Conservation (phyloP, 2,888 invertebrate genomes). For the Rapana venosa region DNA sequence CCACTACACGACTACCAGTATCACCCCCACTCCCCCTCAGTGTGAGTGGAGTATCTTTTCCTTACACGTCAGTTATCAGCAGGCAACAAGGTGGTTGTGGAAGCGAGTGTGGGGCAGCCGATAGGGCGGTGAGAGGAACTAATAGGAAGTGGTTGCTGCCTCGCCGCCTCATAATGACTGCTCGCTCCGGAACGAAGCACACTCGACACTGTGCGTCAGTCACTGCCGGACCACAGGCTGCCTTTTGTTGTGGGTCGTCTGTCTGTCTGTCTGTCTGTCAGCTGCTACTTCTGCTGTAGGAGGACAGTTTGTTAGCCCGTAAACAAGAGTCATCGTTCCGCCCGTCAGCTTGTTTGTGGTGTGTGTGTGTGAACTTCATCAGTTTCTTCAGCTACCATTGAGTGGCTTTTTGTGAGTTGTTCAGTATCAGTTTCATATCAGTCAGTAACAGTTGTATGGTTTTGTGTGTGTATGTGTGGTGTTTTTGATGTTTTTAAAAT, state of each 20-base stretch:
- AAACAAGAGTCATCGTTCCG: no score
- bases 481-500: no score
- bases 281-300: neutral
- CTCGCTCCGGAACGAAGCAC: slow-evolving; percentile 15
- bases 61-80: slow-evolving; percentile 25
- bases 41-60: neutral
- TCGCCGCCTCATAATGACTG: slow-evolving; percentile 26
- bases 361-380: no score
- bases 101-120: neutral
- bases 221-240: neutral
- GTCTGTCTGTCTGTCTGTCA: no score
- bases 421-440: no score
- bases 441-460: no score
- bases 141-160: slow-evolving; percentile 40
- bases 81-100: neutral
- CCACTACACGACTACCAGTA: neutral
- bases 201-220: slow-evolving; percentile 2
- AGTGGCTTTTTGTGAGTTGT: no score
- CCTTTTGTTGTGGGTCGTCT: neutral
- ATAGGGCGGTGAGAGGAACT: slow-evolving; percentile 26
- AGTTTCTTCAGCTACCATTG: no score
- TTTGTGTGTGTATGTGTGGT: no score
- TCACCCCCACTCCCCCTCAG: neutral
- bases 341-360: no score
- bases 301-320: no score